Evolutionary conservation across 2,888 invertebrate genomes (phyloP).

Genomic region (Adelognathus sp.): DNA sequence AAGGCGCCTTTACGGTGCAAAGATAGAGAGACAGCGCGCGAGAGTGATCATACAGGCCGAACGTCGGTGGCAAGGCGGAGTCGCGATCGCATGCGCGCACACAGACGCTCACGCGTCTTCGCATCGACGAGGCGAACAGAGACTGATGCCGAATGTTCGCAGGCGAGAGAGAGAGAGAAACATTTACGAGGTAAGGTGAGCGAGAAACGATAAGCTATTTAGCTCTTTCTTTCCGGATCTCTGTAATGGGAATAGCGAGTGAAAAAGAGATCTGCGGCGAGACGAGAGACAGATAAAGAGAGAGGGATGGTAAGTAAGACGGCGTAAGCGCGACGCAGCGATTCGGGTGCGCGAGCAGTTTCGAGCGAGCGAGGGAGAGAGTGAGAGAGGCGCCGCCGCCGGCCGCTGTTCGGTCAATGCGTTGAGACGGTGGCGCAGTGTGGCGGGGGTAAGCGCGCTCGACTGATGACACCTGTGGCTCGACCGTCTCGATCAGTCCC

Average conservation of each 20-base stretch:
- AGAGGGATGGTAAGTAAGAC: slow-evolving; percentile 2
- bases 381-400: too few species aligned
- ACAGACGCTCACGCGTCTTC: not conserved
- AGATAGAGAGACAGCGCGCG: not conserved
- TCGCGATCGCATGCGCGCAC: slow-evolving; percentile 13
- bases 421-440: slow-evolving; percentile 50
- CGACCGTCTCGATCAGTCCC: slow-evolving; percentile 77
- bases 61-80: not conserved
- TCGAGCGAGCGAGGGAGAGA: slow-evolving; percentile 38
- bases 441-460: slow-evolving; percentile 61
- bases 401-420: slow-evolving; percentile 57
- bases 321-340: slow-evolving; percentile 35
- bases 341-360: slow-evolving; percentile 52
- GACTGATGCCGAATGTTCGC: not conserved
- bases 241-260: not conserved
- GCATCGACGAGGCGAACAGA: not conserved
- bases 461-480: slow-evolving; percentile 79
- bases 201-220: not conserved
- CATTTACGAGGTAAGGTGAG: not conserved
- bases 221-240: slow-evolving; percentile 7
- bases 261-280: not conserved
- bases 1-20: not conserved
- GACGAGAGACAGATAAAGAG: slow-evolving; percentile 4
- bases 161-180: not conserved
- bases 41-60: not conserved